Percentiles rank a stretch among this genome's conserved stretches.
These are phyloP conservation scores for Phrynosoma platyrhinos DNA, from an alignment of 2,113 vertebrate genomes.

Conservation along the genomic window DNA sequence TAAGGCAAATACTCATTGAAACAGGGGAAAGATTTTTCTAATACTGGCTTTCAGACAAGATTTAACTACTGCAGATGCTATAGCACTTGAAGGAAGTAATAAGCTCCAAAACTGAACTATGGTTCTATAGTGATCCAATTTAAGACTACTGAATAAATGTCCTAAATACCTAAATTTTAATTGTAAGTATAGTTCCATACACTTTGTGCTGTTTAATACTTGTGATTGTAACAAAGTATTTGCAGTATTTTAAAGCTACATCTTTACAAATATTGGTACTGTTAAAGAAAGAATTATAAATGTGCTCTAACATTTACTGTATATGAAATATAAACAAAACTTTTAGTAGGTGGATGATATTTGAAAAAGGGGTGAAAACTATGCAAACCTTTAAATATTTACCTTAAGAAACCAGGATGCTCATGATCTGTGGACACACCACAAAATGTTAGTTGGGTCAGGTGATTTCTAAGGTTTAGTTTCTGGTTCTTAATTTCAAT, in stretches of 20 bases:
- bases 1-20: constrained; percentile 55
- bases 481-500: not conserved
- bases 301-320: constrained; percentile 51
- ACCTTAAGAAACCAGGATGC: not conserved
- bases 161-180: constrained; percentile 51
- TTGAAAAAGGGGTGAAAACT: constrained; percentile 46
- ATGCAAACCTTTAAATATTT: constrained; percentile 56
- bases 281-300: constrained; percentile 47
- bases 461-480: not conserved
- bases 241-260: constrained; percentile 46
- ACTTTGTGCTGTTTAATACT: constrained; percentile 30
- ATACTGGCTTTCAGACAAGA: constrained; percentile 43
- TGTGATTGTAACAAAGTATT: constrained; percentile 50
- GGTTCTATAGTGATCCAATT: constrained; percentile 47
- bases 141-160: constrained; percentile 77
- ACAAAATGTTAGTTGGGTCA: not conserved
- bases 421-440: not conserved
- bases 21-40: constrained; percentile 25
- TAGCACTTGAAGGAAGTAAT: constrained; percentile 69
- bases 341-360: not conserved
- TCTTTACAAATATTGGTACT: constrained; percentile 61
- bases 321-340: not conserved
- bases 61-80: constrained; percentile 65
- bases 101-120: constrained; percentile 33
- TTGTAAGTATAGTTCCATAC: constrained; percentile 38